Conservation (phyloP, 2,888 invertebrate species). For the Tinea pellionella region DNA sequence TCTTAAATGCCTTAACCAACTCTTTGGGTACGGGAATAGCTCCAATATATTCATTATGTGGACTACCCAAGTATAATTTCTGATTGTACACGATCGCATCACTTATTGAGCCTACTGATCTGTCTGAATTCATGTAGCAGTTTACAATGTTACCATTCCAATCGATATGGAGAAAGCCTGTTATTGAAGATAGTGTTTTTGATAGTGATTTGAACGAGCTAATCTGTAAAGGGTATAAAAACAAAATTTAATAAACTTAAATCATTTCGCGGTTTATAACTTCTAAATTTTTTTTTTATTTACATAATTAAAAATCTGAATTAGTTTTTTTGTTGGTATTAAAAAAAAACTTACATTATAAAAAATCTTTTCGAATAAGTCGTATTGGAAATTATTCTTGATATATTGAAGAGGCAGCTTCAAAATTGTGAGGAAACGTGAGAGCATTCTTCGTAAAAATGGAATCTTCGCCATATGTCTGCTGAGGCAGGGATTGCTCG, state of each 20-base stretch:
- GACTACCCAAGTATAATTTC: conserved; percentile 75
- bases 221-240: conserved; percentile 57
- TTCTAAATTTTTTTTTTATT: too few relatives aligned
- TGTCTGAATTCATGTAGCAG: conserved; percentile 73
- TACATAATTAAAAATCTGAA: too few relatives aligned
- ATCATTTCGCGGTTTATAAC: too few relatives aligned
- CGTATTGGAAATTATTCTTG: conserved; percentile 75
- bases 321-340: too few relatives aligned
- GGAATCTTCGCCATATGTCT: conserved; percentile 73
- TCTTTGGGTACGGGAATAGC: conserved; percentile 70
- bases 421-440: conserved; percentile 68
- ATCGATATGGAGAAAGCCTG: conserved; percentile 75
- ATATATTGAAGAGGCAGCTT: conserved; percentile 74
- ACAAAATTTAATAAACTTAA: too few relatives aligned
- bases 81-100: conserved; percentile 76
- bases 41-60: conserved; percentile 72
- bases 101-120: conserved; percentile 63
- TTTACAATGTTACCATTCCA: conserved; percentile 79
- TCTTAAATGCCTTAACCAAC: conserved; percentile 45
- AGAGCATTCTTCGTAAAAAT: conserved; percentile 72
- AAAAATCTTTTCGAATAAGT: conserved; percentile 67
- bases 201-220: conserved; percentile 71
- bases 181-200: conserved; percentile 43
- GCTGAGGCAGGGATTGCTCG: conserved; percentile 67
- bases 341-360: conserved; percentile 66